A percentile compares a stretch with the other conserved stretches of the same genome.
Evolutionary conservation across 2,113 vertebrate genomes (phyloP).

Genomic region (Myrmecophaga tridactyla): DNA sequence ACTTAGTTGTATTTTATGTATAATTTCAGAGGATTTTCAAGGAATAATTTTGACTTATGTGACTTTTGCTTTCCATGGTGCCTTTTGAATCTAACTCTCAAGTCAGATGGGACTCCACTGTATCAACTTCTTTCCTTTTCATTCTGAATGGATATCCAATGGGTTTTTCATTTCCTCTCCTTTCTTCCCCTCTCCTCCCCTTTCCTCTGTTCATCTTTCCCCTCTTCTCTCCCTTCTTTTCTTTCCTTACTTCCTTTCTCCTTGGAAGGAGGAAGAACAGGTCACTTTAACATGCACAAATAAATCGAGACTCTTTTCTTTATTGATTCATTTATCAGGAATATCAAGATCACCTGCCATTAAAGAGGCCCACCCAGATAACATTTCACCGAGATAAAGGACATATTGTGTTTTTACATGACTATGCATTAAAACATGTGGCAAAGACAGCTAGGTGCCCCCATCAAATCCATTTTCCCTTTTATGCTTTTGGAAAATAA

Average conservation of each 20-base stretch:
- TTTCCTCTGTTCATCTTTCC: not conserved
- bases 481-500: constrained; percentile 19
- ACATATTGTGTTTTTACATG: not conserved
- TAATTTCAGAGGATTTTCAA: constrained; percentile 19
- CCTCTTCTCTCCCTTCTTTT: not conserved
- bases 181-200: not conserved
- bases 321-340: not conserved
- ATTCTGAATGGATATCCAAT: not conserved
- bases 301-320: not conserved
- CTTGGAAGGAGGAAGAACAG: not conserved
- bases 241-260: not conserved
- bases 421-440: not conserved
- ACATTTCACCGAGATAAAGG: not conserved
- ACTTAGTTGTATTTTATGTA: not conserved
- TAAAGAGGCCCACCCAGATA: not conserved
- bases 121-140: not conserved
- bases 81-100: not conserved
- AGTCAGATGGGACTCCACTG: not conserved
- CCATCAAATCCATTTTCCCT: not conserved
- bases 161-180: not conserved
- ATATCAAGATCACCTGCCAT: not conserved
- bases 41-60: constrained; percentile 32
- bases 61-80: constrained; percentile 18
- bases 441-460: not conserved
- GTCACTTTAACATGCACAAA: not conserved